These are phyloP conservation scores for Lumbricus terrestris DNA, from an alignment of 2,888 invertebrate species.

Conservation along the genomic window DNA sequence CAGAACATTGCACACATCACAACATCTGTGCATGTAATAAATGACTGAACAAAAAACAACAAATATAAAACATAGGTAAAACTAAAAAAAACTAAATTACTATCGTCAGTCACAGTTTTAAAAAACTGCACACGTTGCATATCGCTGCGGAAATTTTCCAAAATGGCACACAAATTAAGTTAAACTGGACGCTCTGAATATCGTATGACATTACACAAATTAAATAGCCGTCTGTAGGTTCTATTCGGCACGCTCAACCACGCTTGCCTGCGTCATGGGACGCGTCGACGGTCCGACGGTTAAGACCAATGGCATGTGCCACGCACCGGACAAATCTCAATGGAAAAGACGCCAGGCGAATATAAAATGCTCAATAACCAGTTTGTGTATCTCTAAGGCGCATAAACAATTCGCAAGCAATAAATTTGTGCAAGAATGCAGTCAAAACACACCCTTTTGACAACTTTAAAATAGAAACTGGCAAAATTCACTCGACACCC, in stretches of 20 bases:
- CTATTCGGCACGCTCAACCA: neutral
- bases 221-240: neutral
- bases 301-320: slow-evolving; percentile 3
- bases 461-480: slow-evolving; percentile 3
- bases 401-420: neutral
- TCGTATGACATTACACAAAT: neutral
- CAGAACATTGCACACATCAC: neutral
- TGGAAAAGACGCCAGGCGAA: neutral
- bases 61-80: neutral
- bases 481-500: neutral
- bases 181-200: neutral
- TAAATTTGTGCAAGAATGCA: neutral
- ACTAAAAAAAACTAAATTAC: neutral
- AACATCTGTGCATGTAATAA: neutral
- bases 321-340: slow-evolving; percentile 3
- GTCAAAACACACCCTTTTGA: neutral
- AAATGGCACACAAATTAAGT: neutral
- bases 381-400: neutral
- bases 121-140: neutral
- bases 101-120: neutral
- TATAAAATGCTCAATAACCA: neutral
- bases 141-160: neutral
- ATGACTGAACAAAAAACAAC: neutral
- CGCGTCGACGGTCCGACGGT: slow-evolving; percentile 3
- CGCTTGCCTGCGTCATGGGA: neutral